These are phyloP conservation scores for Ectemnius continuus DNA, from an alignment of 2,888 invertebrate species.

Conservation along the genomic window DNA sequence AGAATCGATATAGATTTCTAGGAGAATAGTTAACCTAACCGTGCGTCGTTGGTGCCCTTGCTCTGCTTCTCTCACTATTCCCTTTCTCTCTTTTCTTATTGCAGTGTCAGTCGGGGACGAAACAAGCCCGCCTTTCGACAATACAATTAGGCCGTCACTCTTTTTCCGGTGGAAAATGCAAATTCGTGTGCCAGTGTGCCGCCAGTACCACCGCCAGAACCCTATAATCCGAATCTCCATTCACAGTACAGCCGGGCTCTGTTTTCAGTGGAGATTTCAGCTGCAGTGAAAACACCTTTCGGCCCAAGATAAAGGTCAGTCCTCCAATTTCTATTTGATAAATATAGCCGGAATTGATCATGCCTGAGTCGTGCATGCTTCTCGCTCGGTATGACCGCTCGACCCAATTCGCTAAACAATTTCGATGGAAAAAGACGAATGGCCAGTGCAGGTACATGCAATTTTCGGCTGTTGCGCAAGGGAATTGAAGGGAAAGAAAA, in stretches of 20 bases:
- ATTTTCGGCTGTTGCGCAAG: conserved; percentile 2
- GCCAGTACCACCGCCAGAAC: background rate
- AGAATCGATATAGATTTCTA: no score
- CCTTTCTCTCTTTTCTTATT: no score
- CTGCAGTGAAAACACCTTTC: background rate
- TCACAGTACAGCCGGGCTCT: background rate
- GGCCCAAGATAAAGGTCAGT: conserved; percentile 7
- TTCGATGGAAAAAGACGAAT: background rate
- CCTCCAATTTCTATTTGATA: background rate
- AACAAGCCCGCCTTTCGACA: background rate
- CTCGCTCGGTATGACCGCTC: background rate
- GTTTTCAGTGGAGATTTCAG: conserved; percentile 5
- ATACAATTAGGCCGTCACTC: conserved; percentile 7
- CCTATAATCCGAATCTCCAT: conserved; percentile 18
- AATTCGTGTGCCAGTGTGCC: background rate
- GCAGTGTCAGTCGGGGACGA: no score
- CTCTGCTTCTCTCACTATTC: no score
- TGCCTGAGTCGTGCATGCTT: no score
- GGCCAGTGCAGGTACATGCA: no score
- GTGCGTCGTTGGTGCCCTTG: no score
- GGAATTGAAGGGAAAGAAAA: background rate
- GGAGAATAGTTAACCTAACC: no score
- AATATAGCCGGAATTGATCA: background rate
- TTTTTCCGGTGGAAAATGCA: conserved; percentile 11
- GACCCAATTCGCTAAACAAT: background rate